phyloP scores from a whole-genome alignment of 2,888 invertebrate genomes.

The Mythimna ferrago region DNA sequence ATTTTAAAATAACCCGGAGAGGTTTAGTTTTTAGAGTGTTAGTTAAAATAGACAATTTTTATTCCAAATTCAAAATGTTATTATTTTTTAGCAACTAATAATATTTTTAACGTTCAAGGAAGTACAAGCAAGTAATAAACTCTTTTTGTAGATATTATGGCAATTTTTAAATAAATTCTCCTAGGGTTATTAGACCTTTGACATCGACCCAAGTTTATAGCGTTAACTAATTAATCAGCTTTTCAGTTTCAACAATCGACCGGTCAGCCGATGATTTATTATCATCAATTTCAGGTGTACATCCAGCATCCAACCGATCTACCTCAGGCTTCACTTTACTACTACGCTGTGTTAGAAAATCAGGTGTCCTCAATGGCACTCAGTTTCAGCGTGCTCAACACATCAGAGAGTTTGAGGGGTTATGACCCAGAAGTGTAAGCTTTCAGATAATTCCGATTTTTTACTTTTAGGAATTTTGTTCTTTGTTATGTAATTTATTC shows the following conservation, averaged over 20 bases:
- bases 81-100: no score
- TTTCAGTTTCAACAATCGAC: not conserved
- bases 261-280: not conserved
- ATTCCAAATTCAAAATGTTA: no score
- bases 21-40: no score
- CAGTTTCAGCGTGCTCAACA: slow-evolving; percentile 68
- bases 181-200: not conserved
- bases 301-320: slow-evolving; percentile 76
- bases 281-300: slow-evolving; percentile 68
- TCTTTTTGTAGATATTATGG: not conserved
- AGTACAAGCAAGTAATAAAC: no score
- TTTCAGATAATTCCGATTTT: not conserved
- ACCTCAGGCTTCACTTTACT: slow-evolving; percentile 73
- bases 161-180: not conserved
- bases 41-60: no score
- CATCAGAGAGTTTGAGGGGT: slow-evolving; percentile 61
- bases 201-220: not conserved
- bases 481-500: not conserved
- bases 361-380: slow-evolving; percentile 73
- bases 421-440: slow-evolving; percentile 71
- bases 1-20: not conserved
- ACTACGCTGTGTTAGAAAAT: slow-evolving; percentile 68
- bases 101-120: no score
- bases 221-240: not conserved
- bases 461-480: not conserved